These are phyloP conservation scores for Strongylocentrotus purpuratus DNA, from an alignment of 35 echinoderm and acorn worm genomes.

Conservation along the genomic window DNA sequence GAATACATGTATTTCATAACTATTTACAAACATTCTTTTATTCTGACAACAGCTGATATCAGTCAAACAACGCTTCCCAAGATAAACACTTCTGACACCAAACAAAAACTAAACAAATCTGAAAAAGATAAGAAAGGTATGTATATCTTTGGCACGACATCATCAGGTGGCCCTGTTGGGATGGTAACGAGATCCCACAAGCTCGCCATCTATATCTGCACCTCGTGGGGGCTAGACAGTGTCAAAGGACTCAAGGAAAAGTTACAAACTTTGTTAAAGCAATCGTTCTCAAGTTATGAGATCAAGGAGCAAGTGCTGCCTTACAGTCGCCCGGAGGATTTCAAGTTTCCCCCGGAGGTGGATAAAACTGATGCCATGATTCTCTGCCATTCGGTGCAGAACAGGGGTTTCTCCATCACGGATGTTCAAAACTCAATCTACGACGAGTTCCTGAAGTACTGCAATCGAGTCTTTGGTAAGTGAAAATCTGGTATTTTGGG, in stretches of 20 bases:
- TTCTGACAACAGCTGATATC: no score
- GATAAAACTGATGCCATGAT: background rate
- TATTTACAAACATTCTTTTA: no score
- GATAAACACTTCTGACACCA: no score
- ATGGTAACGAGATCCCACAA: background rate
- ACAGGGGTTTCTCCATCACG: background rate
- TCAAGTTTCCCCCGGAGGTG: background rate
- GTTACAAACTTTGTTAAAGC: background rate
- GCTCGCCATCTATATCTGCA: background rate
- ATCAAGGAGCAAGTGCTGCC: background rate
- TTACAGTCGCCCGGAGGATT: background rate
- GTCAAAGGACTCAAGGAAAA: background rate
- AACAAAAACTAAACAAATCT: no score
- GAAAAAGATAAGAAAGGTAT: no score
- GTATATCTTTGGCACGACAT: no score
- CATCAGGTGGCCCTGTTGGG: no score
- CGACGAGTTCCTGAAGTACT: background rate
- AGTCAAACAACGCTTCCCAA: no score
- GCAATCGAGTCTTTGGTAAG: background rate
- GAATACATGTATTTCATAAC: no score
- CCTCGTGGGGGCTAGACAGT: background rate
- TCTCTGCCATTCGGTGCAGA: conserved; percentile 28
- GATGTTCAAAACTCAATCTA: conserved; percentile 35
- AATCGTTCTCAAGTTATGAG: background rate
- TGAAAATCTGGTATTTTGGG: no score